Percentiles rank a stretch among this genome's conserved stretches.
Conservation (phyloP, 1,140 invertebrate species). For the Aphaenogaster ashmeadi region DNA sequence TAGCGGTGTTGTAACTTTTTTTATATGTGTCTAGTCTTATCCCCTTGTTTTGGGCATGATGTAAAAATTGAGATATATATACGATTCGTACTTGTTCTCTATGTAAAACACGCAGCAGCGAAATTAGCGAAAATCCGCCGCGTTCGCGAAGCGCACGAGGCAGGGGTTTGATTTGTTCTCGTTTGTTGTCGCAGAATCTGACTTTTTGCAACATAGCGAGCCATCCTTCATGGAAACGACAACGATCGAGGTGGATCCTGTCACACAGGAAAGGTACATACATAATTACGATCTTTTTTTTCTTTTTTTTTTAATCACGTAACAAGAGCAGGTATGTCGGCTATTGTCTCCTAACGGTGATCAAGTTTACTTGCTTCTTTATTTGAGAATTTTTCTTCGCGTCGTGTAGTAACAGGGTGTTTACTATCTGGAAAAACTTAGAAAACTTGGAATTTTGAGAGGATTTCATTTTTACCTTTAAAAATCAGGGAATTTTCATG, state of each 20-base stretch:
- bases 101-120: constrained; percentile 75
- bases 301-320: background rate
- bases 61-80: constrained; percentile 80
- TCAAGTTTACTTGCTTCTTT: constrained; percentile 8
- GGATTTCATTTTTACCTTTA: too few species aligned
- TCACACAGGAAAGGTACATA: constrained; percentile 87
- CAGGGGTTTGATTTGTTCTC: constrained; percentile 71
- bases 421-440: too few species aligned
- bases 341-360: background rate
- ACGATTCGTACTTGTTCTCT: constrained; percentile 80
- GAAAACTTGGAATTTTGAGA: too few species aligned
- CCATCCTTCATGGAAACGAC: constrained; percentile 88
- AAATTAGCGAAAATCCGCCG: constrained; percentile 62
- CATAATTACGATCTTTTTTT: background rate
- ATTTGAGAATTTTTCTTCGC: background rate
- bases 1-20: constrained; percentile 85
- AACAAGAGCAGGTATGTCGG: background rate
- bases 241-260: constrained; percentile 87
- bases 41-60: constrained; percentile 86
- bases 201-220: constrained; percentile 89
- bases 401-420: too few species aligned
- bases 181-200: constrained; percentile 85
- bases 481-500: too few species aligned
- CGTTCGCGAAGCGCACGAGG: background rate
- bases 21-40: constrained; percentile 85